Evolutionary conservation across 2,888 invertebrate genomes (phyloP).

Genomic region (Stenurella melanura): DNA sequence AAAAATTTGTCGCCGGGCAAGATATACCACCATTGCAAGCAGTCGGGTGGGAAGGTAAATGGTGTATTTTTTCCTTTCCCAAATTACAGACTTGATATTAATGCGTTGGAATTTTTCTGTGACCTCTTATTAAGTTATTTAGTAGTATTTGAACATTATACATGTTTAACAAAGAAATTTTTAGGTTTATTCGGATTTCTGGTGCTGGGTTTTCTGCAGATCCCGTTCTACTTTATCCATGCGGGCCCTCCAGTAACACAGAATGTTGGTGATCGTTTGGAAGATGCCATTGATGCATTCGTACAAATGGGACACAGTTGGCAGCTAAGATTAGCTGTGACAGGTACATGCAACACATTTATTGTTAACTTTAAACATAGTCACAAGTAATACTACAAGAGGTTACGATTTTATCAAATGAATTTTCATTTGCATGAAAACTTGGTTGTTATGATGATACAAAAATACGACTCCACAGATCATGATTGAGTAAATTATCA

Average conservation of each 20-base stretch:
- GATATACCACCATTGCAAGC: constrained; percentile 94
- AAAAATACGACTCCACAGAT: too few relatives aligned
- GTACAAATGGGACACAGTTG: constrained; percentile 84
- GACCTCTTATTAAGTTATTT: too few relatives aligned
- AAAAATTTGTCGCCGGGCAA: constrained; percentile 88
- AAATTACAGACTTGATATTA: neutral
- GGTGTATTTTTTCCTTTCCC: neutral
- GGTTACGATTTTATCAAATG: too few relatives aligned
- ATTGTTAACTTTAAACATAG: too few relatives aligned
- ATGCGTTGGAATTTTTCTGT: too few relatives aligned
- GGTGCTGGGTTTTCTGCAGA: constrained; percentile 78
- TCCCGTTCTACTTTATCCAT: constrained; percentile 88
- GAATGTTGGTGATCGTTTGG: constrained; percentile 84
- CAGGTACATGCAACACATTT: constrained; percentile 75
- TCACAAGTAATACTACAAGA: too few relatives aligned
- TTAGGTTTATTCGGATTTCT: constrained; percentile 82
- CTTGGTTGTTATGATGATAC: too few relatives aligned
- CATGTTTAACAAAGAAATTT: constrained; percentile 61
- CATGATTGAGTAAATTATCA: too few relatives aligned
- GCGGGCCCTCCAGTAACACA: constrained; percentile 86
- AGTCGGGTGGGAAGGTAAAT: constrained; percentile 92
- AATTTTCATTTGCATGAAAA: too few relatives aligned
- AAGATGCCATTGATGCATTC: constrained; percentile 90
- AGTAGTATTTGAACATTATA: too few relatives aligned
- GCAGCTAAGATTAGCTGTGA: constrained; percentile 79